Evolutionary conservation across 2,797 vertebrate species (phyloP).

Genomic region (Xenopus petersii): DNA sequence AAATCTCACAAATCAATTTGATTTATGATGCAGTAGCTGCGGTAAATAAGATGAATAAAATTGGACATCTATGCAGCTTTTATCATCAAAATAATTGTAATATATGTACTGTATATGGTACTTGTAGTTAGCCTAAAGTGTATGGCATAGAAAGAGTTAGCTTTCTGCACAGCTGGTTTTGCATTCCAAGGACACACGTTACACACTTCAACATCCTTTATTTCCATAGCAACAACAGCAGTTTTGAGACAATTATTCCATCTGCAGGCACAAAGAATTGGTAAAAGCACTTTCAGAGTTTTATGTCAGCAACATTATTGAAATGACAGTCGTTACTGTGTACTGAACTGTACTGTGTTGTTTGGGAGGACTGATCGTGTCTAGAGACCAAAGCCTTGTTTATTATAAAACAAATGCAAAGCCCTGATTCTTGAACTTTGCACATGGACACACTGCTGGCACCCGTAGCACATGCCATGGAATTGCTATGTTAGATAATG

Average conservation of each 20-base stretch:
- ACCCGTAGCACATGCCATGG: too few relatives aligned
- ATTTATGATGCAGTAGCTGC: too few relatives aligned
- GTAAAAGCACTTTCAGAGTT: constrained; percentile 1
- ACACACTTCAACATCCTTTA: constrained; percentile 28
- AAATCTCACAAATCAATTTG: too few relatives aligned
- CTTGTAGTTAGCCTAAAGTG: too few relatives aligned
- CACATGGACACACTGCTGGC: too few relatives aligned
- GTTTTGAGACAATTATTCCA: constrained; percentile 29
- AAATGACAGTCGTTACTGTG: constrained; percentile 3
- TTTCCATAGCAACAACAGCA: constrained; percentile 39
- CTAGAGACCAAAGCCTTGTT: neutral
- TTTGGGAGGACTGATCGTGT: neutral
- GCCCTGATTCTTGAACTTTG: too few relatives aligned
- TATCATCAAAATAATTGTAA: too few relatives aligned
- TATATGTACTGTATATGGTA: too few relatives aligned
- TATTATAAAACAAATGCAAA: too few relatives aligned
- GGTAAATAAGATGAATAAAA: too few relatives aligned
- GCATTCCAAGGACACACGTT: constrained; percentile 31
- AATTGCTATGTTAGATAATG: too few relatives aligned
- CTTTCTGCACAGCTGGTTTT: constrained; percentile 20
- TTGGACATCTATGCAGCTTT: too few relatives aligned
- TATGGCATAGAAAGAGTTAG: constrained; percentile 11
- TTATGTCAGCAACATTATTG: constrained; percentile 12
- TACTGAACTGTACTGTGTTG: neutral
- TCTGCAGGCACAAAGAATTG: constrained; percentile 21